A percentile compares a stretch with the other conserved stretches of the same genome.
Conservation (phyloP, 2,888 invertebrate species). For the Ceraclea dissimilis region DNA sequence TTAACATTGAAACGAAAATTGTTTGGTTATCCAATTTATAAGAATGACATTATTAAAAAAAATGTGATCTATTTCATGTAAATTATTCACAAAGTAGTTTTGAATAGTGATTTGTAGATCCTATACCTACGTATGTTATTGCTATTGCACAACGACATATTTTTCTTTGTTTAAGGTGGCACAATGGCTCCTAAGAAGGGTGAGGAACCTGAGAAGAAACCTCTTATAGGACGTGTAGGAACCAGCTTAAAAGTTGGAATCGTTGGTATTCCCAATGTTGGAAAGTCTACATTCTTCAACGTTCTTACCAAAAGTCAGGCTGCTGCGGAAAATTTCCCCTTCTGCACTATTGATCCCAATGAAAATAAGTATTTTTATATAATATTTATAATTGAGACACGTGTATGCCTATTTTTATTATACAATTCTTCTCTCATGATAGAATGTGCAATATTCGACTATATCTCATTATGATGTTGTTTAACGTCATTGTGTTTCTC, state of each 20-base stretch:
- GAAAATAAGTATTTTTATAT: slow-evolving; percentile 85
- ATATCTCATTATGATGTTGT: too few relatives aligned
- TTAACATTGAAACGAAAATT: too few relatives aligned
- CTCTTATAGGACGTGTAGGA: slow-evolving; percentile 89
- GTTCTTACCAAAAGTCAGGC: slow-evolving; percentile 96
- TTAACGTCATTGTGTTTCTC: slow-evolving; percentile 15
- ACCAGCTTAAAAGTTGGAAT: slow-evolving; percentile 96
- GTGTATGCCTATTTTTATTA: background rate
- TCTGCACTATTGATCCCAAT: slow-evolving; percentile 99
- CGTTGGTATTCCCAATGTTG: slow-evolving; percentile 95
- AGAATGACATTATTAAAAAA: too few relatives aligned
- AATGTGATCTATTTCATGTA: too few relatives aligned
- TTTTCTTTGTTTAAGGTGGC: too few relatives aligned
- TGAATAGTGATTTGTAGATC: too few relatives aligned
- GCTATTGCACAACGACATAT: too few relatives aligned
- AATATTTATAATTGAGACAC: slow-evolving; percentile 35
- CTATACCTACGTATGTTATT: too few relatives aligned
- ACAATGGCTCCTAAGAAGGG: slow-evolving; percentile 82
- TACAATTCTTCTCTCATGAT: too few relatives aligned
- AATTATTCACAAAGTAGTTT: too few relatives aligned
- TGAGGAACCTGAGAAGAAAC: slow-evolving; percentile 80
- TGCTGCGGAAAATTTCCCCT: slow-evolving; percentile 98
- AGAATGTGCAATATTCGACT: too few relatives aligned
- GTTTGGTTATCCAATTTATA: too few relatives aligned
- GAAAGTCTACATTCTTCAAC: slow-evolving; percentile 99